Evolutionary conservation across 2,113 vertebrate genomes (phyloP), one percentile per base, ranked within the genome.

Genomic region (Tretioscincus oriximinensis): DNA sequence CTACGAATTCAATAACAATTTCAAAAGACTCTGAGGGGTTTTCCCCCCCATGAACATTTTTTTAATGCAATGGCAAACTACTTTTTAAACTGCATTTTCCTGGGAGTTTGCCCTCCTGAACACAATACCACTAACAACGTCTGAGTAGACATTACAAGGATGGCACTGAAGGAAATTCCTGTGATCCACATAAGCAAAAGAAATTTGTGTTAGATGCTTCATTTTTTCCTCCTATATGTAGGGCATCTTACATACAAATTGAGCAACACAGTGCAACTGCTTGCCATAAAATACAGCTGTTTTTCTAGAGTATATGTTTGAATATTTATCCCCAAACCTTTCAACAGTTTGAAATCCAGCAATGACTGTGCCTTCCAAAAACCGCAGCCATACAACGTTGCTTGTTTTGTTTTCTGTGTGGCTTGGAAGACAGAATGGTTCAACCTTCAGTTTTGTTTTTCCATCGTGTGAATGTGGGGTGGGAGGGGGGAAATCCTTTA

Each of bases 11-110:
- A 80, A 85, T 77, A 70, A 82, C 1, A 84, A 68, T 78, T 90
- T 86, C 81, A 92, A 90, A 88, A 80, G 75, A 65, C 63, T 87
- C 92, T 90, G 88, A 89, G 87, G 85, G n/a, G n/a, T n/a, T 80
- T 85, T 81, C 28, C 54, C 1, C 54, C 84, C 26, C 66, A 87
- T 84, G 73, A 88, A 81, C 11, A 73, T 86, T 90, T 87, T 88
- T 87, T 83, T 18, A 58, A 4, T 18, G 82, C 11, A 70, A 11
- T 81, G 76, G 47, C 11, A 58, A 18, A 18, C 54, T 58, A 18
- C 16, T 18, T 58, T 58, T 58, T 58, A 18, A 58, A 58, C 54
- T 58, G 14, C 14, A 58, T 58, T 58, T 58, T 58, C 12, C 16
- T 58, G 54, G 54, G 16, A 58, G 54, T 58, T 58, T 5, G 14